Conservation (phyloP, 53 echinoderm and acorn worm species). For the Holothuria leucospilota region DNA sequence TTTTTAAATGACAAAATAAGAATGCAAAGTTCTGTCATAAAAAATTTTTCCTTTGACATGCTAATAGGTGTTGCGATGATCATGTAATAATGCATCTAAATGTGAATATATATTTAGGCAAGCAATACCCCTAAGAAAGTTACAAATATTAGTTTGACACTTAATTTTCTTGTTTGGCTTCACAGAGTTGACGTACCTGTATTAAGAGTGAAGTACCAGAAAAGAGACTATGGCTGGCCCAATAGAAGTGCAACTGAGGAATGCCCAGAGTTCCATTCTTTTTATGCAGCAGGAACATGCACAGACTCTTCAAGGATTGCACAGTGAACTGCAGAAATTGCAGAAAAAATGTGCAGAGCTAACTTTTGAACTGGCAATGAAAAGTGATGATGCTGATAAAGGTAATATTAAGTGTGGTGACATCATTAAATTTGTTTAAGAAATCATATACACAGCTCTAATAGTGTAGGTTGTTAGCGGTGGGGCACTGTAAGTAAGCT, state of each 20-base stretch:
- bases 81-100: no score
- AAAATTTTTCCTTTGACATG: no score
- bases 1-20: no score
- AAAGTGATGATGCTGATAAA: conserved; percentile 57
- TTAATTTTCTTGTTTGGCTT: neutral
- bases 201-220: neutral
- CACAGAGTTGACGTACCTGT: neutral
- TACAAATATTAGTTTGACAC: no score
- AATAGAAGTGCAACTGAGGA: conserved; percentile 83
- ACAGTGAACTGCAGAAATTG: conserved; percentile 92
- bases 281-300: conserved; percentile 99
- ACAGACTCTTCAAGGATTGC: conserved; percentile 91
- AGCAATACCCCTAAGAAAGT: no score
- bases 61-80: no score
- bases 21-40: no score
- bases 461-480: no score
- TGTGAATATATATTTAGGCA: no score
- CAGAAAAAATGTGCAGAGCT: conserved; percentile 98
- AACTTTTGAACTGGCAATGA: conserved; percentile 99
- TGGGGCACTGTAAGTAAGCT: no score
- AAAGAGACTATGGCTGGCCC: conserved; percentile 70
- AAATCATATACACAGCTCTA: no score
- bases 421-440: no score
- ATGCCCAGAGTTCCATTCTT: conserved; percentile 93
- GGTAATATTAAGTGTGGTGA: neutral